Conservation (phyloP, 53 echinoderm and acorn worm species). For the Hippasteria phrygiana region DNA sequence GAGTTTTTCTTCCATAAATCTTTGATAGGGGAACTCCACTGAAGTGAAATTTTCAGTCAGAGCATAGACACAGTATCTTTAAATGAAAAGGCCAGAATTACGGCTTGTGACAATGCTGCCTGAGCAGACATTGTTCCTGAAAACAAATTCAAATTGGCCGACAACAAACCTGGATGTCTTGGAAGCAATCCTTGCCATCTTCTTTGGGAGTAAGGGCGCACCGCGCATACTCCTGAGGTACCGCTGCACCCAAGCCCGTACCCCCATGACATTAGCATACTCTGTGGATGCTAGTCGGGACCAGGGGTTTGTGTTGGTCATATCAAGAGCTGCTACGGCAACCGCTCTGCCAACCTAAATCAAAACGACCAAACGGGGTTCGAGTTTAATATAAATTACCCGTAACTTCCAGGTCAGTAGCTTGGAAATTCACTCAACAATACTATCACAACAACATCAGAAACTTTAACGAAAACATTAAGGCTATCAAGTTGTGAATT, state of each 20-base stretch:
- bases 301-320: conserved; percentile 93
- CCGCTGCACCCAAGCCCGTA: conserved; percentile 89
- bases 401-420: not conserved
- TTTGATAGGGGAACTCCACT: no score
- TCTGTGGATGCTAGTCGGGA: conserved; percentile 90
- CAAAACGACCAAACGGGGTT: not conserved
- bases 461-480: no score
- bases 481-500: no score
- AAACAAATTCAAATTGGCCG: not conserved
- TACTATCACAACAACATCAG: no score
- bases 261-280: conserved; percentile 81
- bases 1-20: no score
- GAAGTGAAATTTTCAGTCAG: no score
- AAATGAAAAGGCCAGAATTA: no score
- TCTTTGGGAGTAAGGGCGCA: conserved; percentile 92
- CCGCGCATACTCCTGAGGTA: conserved; percentile 88
- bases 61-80: no score
- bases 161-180: conserved; percentile 89
- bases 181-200: conserved; percentile 92
- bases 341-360: conserved; percentile 91
- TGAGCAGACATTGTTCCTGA: no score
- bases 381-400: not conserved
- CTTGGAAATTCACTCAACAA: no score
- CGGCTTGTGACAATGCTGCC: no score
- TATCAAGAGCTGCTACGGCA: conserved; percentile 89